Conservation (phyloP, 2,113 vertebrate species). For the Prunella himalayana region DNA sequence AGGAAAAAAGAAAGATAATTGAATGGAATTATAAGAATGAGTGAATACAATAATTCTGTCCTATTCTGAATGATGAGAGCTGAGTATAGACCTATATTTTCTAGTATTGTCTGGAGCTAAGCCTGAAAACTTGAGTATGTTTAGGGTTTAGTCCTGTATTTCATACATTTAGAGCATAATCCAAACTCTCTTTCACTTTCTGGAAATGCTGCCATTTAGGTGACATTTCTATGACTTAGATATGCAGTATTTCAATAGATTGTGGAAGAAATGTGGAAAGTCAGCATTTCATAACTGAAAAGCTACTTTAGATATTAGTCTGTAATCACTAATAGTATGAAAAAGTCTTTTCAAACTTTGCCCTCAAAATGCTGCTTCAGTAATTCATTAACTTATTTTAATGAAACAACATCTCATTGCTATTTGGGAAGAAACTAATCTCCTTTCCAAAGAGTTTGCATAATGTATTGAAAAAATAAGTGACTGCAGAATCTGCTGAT, state of each 20-base stretch:
- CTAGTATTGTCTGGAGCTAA: background rate
- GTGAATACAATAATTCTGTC: background rate
- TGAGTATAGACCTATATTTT: background rate
- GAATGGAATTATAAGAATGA: background rate
- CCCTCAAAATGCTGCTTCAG: conserved; percentile 25
- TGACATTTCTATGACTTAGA: background rate
- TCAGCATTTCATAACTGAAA: background rate
- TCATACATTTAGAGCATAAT: background rate
- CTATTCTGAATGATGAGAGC: background rate
- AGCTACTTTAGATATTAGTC: background rate
- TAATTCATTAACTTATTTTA: conserved; percentile 45
- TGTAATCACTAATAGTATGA: background rate
- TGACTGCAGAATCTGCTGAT: conserved; percentile 40
- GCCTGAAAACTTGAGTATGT: background rate
- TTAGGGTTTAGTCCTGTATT: background rate
- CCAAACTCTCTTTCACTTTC: background rate
- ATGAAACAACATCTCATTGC: conserved; percentile 14
- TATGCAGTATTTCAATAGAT: background rate
- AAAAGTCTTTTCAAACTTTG: background rate
- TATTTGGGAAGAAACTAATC: conserved; percentile 35
- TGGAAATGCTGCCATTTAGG: background rate
- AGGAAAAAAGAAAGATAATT: background rate
- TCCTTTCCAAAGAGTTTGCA: conserved; percentile 20
- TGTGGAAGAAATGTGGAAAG: background rate
- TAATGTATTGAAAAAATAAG: conserved; percentile 33